phyloP scores from a whole-genome alignment of 1,140 invertebrate genomes.

The Tetragnatha versicolor region DNA sequence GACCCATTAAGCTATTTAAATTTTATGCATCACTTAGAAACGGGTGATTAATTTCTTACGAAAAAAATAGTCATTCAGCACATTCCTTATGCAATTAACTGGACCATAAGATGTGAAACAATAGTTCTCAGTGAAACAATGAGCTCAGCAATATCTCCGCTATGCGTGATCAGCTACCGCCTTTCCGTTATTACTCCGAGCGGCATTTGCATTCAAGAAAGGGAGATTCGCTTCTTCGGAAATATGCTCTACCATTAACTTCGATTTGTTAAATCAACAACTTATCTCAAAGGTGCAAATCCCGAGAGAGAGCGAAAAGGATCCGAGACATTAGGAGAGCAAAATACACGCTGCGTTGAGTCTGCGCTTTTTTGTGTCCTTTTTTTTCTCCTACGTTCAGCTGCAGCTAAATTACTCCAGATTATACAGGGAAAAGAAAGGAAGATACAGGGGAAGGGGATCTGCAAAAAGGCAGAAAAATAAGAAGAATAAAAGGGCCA shows the following conservation, averaged over 20 bases:
- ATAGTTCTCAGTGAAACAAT: too few relatives aligned
- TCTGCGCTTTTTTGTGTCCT: background rate
- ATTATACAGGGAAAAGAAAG: slow-evolving; percentile 26
- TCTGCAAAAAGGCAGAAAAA: slow-evolving; percentile 23
- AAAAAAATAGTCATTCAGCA: too few relatives aligned
- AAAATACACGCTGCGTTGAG: slow-evolving; percentile 20
- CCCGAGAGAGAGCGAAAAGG: slow-evolving; percentile 14
- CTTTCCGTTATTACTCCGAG: background rate
- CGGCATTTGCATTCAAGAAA: slow-evolving; percentile 27
- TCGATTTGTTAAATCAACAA: slow-evolving; percentile 52
- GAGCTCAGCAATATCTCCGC: too few relatives aligned
- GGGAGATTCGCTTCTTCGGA: background rate
- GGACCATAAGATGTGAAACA: too few relatives aligned
- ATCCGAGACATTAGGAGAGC: slow-evolving; percentile 35
- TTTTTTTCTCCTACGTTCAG: slow-evolving; percentile 5
- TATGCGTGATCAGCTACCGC: too few relatives aligned
- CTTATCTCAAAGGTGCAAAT: slow-evolving; percentile 37
- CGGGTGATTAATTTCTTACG: too few relatives aligned
- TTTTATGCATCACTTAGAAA: too few relatives aligned
- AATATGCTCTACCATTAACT: slow-evolving; percentile 38
- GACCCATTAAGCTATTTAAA: too few relatives aligned
- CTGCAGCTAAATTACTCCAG: slow-evolving; percentile 39
- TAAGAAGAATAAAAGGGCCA: slow-evolving; percentile 23
- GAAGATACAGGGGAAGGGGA: background rate
- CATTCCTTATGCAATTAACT: too few relatives aligned